Percentiles rank a stretch among this genome's conserved stretches.
These are phyloP conservation scores for Crotalus helleri DNA, from an alignment of 2,113 vertebrate genomes.

Conservation along the genomic window DNA sequence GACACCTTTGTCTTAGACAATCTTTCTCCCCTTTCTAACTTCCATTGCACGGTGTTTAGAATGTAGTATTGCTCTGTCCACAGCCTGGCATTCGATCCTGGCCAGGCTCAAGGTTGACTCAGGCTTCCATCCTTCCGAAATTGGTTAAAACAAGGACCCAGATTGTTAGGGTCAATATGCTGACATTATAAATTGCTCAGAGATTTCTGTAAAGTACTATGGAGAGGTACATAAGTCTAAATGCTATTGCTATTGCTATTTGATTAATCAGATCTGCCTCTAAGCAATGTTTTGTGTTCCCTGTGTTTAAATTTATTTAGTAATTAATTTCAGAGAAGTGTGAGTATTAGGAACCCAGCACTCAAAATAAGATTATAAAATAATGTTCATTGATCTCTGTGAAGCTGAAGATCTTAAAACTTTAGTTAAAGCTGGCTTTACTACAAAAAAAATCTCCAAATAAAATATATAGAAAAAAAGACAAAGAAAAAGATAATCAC, in stretches of 20 bases:
- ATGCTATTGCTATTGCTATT: not conserved
- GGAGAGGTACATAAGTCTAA: not conserved
- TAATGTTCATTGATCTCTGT: not conserved
- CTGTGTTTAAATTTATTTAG: slow-evolving; percentile 1
- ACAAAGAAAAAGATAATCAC: not conserved
- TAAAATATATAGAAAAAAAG: not conserved
- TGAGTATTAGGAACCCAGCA: not conserved
- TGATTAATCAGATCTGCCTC: not conserved
- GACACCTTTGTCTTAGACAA: too few species aligned
- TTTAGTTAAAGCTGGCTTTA: not conserved
- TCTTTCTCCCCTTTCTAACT: slow-evolving; percentile 10
- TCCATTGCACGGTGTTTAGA: not conserved
- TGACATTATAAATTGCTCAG: not conserved
- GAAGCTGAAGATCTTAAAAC: not conserved
- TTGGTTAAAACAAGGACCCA: not conserved
- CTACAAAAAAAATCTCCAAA: not conserved
- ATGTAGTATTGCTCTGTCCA: not conserved
- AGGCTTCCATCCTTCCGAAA: not conserved
- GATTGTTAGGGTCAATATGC: not conserved
- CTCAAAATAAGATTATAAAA: not conserved
- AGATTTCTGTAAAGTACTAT: not conserved
- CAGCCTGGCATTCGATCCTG: not conserved
- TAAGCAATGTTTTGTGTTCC: not conserved
- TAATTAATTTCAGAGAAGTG: not conserved
- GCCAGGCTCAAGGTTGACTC: not conserved